phyloP scores from a whole-genome alignment of 2,797 vertebrate genomes.

The Ctenosaura bakeri region DNA sequence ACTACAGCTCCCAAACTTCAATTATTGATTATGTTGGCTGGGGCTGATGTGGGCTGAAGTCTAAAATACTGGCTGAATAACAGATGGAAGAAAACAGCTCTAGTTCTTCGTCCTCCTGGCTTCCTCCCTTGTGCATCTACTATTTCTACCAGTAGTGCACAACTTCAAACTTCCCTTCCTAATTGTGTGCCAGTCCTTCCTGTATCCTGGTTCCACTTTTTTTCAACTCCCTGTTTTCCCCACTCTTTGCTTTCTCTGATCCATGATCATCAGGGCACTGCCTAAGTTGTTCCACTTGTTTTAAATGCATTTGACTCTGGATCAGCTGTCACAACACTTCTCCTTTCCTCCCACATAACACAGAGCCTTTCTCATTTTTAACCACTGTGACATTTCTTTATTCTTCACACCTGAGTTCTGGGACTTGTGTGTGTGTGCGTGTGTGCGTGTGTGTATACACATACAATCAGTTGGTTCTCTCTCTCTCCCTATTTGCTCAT shows the following conservation, averaged over 20 bases:
- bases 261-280: background rate
- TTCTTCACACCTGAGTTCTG: too few relatives aligned
- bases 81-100: background rate
- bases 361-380: too few relatives aligned
- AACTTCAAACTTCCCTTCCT: background rate
- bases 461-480: background rate
- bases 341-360: background rate
- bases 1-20: background rate
- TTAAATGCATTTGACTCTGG: background rate
- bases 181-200: background rate
- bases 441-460: too few relatives aligned
- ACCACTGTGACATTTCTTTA: background rate
- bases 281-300: conserved; percentile 6
- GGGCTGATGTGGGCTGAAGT: background rate
- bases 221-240: background rate
- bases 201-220: background rate
- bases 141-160: background rate
- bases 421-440: background rate
- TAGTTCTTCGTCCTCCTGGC: background rate
- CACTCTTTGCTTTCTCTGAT: background rate
- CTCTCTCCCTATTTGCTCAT: background rate
- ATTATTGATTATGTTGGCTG: background rate
- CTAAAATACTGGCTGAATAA: background rate
- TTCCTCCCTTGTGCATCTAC: background rate
- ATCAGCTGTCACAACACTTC: background rate